Evolutionary conservation across 2,888 invertebrate species (phyloP), one percentile per base, ranked within the genome.

Genomic region (Diabrotica balteata): DNA sequence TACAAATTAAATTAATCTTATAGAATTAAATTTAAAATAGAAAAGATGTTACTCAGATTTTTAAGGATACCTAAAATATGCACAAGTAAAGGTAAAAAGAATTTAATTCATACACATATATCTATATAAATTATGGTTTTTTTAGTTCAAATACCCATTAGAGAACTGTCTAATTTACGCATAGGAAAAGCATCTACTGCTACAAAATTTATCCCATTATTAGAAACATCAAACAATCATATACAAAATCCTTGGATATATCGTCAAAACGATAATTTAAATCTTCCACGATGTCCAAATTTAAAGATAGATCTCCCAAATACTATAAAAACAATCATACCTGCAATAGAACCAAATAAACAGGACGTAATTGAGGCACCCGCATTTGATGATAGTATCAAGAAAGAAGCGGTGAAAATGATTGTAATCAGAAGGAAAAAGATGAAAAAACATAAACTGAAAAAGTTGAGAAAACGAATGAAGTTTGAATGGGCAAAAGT

Each of bases 381-480:
- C 8, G 62, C 61, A 32, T 60, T 57, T 9, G 70, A 72, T 69
- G 75, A 83, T 62, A 79, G 82, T 11, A 85, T 87, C 59, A 90
- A 91, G 79, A 93, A 91, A 79, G 88, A 90, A 77, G 94, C 94
- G 0, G 88, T 87, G 0, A 86, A 92, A 61, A 83, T 95, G 67
- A 90, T 95, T 72, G 90, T 92, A 0, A 94, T 95, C 47, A 86
- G 95, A 59, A 86, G 90, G 59, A 88, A 89, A 63, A 96, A 95
- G 84, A 95, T 96, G 93, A 94, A 91, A 82, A 94, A 91, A 76
- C 96, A 96, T 79, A 92, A 95, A 81, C 85, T 92, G 55, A 91
- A 85, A 81, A 96, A 96, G 83, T 84, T 94, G 63, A 87, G 93
- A 72, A 94, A 92, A 80, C 89, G 86, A 77, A 93, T 94, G 92